phyloP scores from a whole-genome alignment of 2,888 invertebrate species.

The Deladenus siricidicola region DNA sequence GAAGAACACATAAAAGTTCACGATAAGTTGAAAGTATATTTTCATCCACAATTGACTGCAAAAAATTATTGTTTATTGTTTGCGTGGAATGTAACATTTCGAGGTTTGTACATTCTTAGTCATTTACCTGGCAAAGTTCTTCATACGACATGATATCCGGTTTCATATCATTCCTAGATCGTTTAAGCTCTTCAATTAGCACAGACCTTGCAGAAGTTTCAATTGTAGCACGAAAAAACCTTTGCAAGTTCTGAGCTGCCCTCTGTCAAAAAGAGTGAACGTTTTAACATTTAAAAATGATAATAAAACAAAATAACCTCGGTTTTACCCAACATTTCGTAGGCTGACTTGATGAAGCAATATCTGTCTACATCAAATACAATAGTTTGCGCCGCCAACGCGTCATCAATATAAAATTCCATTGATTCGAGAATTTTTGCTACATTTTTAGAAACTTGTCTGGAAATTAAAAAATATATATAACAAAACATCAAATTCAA shows the following conservation, averaged over 20 bases:
- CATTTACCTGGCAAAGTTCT: slow-evolving; percentile 25
- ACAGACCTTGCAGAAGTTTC: slow-evolving; percentile 26
- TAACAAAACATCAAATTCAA: too few species aligned
- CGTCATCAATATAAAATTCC: slow-evolving; percentile 31
- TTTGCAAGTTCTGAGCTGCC: slow-evolving; percentile 24
- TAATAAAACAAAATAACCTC: slow-evolving; percentile 51
- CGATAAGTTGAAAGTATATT: too few species aligned
- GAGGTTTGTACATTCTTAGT: too few species aligned
- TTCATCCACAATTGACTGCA: too few species aligned
- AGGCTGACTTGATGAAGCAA: slow-evolving; percentile 75
- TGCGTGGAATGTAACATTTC: too few species aligned
- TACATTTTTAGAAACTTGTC: too few species aligned
- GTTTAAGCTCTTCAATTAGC: slow-evolving; percentile 25
- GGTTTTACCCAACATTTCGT: slow-evolving; percentile 77
- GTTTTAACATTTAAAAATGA: background rate
- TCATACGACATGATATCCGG: slow-evolving; percentile 28
- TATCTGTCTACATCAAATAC: slow-evolving; percentile 72
- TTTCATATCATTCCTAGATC: slow-evolving; percentile 6
- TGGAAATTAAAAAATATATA: too few species aligned
- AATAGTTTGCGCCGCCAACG: slow-evolving; percentile 33
- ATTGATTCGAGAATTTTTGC: slow-evolving; percentile 11
- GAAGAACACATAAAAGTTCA: slow-evolving; percentile 34
- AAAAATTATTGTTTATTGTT: too few species aligned
- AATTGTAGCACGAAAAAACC: slow-evolving; percentile 25
- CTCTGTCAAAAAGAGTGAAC: slow-evolving; percentile 6